Base-by-base conservation (phyloP, 2,888 invertebrate species). In the Microchrysa polita region DNA sequence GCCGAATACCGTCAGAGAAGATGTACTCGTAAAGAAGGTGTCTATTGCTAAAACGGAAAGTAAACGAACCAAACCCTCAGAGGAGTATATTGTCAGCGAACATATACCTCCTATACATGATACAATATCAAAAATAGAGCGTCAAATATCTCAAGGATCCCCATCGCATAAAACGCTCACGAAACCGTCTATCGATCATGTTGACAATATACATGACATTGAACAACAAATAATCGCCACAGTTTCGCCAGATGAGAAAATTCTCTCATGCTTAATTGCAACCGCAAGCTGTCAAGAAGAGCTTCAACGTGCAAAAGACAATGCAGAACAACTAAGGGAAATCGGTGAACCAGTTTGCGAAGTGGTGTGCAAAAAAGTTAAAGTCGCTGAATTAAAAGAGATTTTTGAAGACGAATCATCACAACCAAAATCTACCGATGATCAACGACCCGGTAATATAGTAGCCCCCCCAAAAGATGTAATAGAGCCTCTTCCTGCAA, bases 81-180 rank as follows among this genome's bases (percentile, higher is more conserved):
- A 75, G 63, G 77, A 77, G 22, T 72, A 69, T 5, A 73, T 77
- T 59, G 67, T 74, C 10, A 75, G 73, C 16, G 78, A 78, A 57
- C 77, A 77, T 27, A 79, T 79, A 61, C 81, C 81, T 16, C 80
- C 80, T 53, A 81, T 83, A 65, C 81, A 82, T 20, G 79, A 82
- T 76, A 82, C 82, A 10, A 83, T 83, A 18, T 78, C 79, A 76
- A 79, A 78, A 44, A 80, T 83, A 60, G 83, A 83, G 78, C 80
- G 81, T 74, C 75, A 81, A 75, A 81, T 82, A 27, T 80, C 80
- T 22, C 78, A 78, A 60, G 79, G 72, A 10, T 55, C 53, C 14
- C 42, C 22, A 34, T 18, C 55, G 7, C 65, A 20, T 27, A 72
- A 48, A 27, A 27, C 12, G 34, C 44, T 5, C 18, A 5, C 2